Base-by-base conservation (phyloP, 1,140 invertebrate species). In the Maniola jurtina region DNA sequence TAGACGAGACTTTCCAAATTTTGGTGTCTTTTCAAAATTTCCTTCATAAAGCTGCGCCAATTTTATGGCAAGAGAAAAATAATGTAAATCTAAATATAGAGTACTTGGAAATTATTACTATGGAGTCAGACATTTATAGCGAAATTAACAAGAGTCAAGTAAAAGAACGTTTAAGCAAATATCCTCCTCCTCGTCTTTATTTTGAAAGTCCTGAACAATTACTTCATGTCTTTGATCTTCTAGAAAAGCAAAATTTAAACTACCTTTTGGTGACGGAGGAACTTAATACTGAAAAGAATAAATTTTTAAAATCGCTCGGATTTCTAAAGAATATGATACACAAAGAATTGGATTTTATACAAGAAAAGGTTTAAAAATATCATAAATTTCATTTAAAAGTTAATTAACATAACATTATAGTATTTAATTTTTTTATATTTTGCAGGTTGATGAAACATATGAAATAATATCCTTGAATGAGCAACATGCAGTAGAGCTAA, bases 231-330 rank as follows among this genome's bases (percentile, higher is more conserved):
- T 94, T 95, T 71, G 77, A 82, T 61, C 87, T 90, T 42, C 91
- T 94, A 56, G 93, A 94, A 73, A 87, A 92, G 62, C 94, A 94
- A 79, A 94, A 94, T 83, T 81, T 95, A 10, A 94, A 94, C 73
- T 93, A 93, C 25, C 87, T 95, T 72, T 83, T 93, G 45, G 92
- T 93, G 45, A 91, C 93, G 0, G 93, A 94, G 77, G 92, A 93
- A 61, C 75, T 95, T n/a, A 92, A 91, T 6, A 84, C 86, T 15
- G 92, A 84, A 55, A 88, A 87, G 59, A 83, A 83, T 70, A 88
- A 78, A 66, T 89, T 90, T 80, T 59, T 87, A 33, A 86, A 83
- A 68, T 70, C 84, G 7, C 57, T 81, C 25, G 70, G 74, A 47
- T 15, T 68, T 34, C 70, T 89, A 11, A 88, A 87, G 69, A 42